phyloP scores from a whole-genome alignment of 2,113 vertebrate genomes.

The Panthera tigris region DNA sequence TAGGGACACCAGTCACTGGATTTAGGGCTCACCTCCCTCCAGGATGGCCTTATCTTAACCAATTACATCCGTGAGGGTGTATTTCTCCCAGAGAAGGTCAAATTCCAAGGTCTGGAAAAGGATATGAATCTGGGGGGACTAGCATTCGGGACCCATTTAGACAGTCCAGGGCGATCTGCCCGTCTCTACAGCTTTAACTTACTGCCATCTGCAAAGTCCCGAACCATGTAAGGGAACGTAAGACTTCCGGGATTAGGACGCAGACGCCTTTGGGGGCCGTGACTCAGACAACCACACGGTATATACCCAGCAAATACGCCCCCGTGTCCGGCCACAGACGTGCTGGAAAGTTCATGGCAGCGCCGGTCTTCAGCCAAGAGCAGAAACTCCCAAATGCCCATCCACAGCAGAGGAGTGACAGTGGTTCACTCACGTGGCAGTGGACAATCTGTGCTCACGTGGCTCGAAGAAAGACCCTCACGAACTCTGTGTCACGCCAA shows the following conservation, averaged over 20 bases:
- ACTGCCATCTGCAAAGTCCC: background rate
- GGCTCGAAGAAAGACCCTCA: background rate
- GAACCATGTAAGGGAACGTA: background rate
- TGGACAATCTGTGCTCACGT: background rate
- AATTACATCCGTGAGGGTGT: background rate
- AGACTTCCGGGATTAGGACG: background rate
- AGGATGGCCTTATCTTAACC: rapidly evolving
- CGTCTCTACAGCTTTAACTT: rapidly evolving
- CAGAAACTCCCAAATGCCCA: rapidly evolving
- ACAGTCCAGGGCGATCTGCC: background rate
- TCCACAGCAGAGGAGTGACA: background rate
- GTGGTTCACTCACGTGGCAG: background rate
- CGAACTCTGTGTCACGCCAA: rapidly evolving
- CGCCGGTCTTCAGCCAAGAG: too few relatives aligned
- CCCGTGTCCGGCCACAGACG: background rate
- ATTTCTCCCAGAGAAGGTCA: background rate
- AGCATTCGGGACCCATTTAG: too few relatives aligned
- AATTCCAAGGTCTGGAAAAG: background rate
- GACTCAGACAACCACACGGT: rapidly evolving
- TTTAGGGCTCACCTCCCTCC: background rate
- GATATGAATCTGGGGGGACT: background rate
- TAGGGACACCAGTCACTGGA: background rate
- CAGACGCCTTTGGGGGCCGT: background rate
- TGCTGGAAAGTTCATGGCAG: background rate
- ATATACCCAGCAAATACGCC: background rate